These are phyloP conservation scores for Drosophila neocordata DNA, from an alignment of 1,140 invertebrate genomes.

Conservation along the genomic window DNA sequence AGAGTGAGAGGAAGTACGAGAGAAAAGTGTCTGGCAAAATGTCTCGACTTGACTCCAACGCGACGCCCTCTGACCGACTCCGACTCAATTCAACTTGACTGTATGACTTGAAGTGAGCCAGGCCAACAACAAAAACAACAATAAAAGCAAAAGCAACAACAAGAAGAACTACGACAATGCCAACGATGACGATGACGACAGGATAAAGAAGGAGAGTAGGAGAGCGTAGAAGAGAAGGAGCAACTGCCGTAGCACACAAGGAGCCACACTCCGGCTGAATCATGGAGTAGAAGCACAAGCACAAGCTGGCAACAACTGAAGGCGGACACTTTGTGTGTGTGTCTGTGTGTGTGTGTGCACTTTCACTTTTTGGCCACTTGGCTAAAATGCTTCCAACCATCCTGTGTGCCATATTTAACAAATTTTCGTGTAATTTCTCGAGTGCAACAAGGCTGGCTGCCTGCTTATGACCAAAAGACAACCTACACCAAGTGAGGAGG, in stretches of 20 bases:
- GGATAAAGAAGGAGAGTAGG: slow-evolving; percentile 43
- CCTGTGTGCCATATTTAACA: slow-evolving; percentile 76
- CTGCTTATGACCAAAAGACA: slow-evolving; percentile 22
- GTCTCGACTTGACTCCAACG: slow-evolving; percentile 66
- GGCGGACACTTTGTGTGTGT: slow-evolving; percentile 16
- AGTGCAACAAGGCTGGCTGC: slow-evolving; percentile 58
- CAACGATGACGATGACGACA: neutral
- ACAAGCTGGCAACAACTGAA: neutral
- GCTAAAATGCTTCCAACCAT: slow-evolving; percentile 46
- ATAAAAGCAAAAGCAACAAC: no score
- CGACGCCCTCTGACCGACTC: slow-evolving; percentile 11
- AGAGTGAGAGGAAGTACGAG: slow-evolving; percentile 14
- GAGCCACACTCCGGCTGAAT: neutral
- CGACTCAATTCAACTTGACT: slow-evolving; percentile 60
- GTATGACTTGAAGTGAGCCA: slow-evolving; percentile 11
- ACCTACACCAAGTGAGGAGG: slow-evolving; percentile 15
- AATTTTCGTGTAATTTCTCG: slow-evolving; percentile 81
- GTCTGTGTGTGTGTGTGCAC: slow-evolving; percentile 36
- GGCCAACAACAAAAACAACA: neutral
- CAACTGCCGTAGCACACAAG: neutral
- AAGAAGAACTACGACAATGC: no score
- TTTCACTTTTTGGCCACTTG: slow-evolving; percentile 62
- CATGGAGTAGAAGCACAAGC: no score
- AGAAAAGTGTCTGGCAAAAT: slow-evolving; percentile 75
- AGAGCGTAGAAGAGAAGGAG: neutral